phyloP scores from a whole-genome alignment of 1,140 invertebrate genomes.

The Drosophila punjabiensis region DNA sequence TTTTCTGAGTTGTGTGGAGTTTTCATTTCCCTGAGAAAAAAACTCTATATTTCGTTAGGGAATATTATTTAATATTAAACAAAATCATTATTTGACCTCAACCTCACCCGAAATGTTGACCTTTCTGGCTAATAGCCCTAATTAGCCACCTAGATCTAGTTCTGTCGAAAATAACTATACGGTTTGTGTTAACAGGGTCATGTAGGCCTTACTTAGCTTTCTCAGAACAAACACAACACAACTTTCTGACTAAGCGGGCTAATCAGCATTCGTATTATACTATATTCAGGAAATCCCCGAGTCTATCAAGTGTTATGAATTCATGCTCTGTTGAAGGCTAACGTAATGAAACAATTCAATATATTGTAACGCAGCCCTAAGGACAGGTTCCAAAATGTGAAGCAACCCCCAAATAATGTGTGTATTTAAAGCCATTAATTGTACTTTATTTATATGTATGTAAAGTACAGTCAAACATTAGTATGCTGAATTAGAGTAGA shows the following conservation, averaged over 20 bases:
- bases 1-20: not conserved
- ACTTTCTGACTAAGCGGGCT: constrained; percentile 33
- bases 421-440: constrained; percentile 6
- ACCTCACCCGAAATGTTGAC: not conserved
- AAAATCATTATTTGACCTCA: not conserved
- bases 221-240: not conserved
- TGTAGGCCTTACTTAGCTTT: constrained; percentile 3
- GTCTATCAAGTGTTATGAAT: constrained; percentile 17
- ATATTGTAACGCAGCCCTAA: constrained; percentile 10
- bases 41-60: not conserved
- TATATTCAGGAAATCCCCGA: constrained; percentile 4
- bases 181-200: constrained; percentile 10
- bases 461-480: constrained; percentile 12
- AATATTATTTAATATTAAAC: not conserved
- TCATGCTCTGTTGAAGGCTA: constrained; percentile 9
- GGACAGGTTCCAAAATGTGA: constrained; percentile 1
- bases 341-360: constrained; percentile 8
- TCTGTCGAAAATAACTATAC: not conserved
- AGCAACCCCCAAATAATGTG: constrained; percentile 22
- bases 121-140: not conserved
- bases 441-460: not conserved
- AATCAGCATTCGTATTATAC: constrained; percentile 16
- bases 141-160: constrained; percentile 3
- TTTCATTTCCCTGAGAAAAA: not conserved
- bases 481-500: not conserved